Percentiles rank a stretch among this genome's conserved stretches.
Conservation (phyloP, 2,113 vertebrate species). For the Stomatorhinus ivindoensis region DNA sequence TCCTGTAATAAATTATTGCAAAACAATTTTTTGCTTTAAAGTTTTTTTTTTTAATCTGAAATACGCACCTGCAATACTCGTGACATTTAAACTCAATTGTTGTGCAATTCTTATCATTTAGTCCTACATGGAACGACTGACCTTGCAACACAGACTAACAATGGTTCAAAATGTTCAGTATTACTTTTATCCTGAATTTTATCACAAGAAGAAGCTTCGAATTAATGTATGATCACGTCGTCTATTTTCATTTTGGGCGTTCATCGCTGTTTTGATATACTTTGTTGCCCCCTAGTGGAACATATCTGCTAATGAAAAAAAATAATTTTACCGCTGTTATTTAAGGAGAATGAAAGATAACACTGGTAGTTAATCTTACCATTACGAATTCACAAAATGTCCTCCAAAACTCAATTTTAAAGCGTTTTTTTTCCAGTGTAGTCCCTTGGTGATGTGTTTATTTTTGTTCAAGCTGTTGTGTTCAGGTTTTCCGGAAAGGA, state of each 20-base stretch:
- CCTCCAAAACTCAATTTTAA: neutral
- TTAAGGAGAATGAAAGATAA: neutral
- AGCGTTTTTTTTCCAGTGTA: neutral
- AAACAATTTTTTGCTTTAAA: neutral
- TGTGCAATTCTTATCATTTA: neutral
- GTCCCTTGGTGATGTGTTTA: neutral
- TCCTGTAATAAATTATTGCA: neutral
- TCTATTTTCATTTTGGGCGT: neutral
- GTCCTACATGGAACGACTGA: neutral
- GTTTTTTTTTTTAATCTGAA: neutral
- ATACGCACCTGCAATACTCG: neutral
- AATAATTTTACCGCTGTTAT: neutral
- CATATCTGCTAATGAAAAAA: neutral
- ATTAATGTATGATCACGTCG: neutral
- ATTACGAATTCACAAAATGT: neutral
- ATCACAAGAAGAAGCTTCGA: neutral
- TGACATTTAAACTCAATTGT: neutral
- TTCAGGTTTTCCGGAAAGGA: neutral
- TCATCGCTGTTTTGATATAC: constrained; percentile 19
- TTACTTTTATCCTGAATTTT: neutral
- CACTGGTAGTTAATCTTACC: neutral
- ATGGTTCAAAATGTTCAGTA: neutral
- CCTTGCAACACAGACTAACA: neutral
- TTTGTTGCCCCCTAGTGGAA: constrained; percentile 49
- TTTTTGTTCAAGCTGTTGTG: neutral